Evolutionary conservation across 2,797 vertebrate genomes (phyloP).

Genomic region (Bradypus variegatus): DNA sequence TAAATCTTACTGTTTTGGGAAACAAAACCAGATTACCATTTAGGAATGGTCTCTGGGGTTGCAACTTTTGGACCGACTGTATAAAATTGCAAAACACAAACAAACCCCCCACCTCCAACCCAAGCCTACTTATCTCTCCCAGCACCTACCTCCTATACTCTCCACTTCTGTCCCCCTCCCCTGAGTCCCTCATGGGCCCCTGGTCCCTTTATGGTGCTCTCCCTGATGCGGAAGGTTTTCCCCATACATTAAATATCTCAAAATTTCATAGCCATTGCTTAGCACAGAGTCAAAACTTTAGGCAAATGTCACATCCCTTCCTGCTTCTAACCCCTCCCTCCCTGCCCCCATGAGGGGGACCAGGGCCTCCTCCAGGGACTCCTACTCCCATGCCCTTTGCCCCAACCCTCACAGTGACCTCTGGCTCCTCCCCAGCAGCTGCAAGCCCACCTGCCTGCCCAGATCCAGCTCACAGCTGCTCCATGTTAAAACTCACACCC

Average conservation of each 20-base stretch:
- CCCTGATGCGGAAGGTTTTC: too few species aligned
- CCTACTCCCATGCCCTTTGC: slow-evolving; percentile 50
- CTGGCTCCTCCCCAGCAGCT: slow-evolving; percentile 47
- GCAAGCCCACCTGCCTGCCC: slow-evolving; percentile 52
- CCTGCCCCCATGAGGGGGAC: background rate
- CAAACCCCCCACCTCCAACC: background rate
- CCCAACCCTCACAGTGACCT: slow-evolving; percentile 47
- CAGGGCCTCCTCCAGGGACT: background rate
- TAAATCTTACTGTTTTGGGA: background rate
- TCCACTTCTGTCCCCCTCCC: background rate
- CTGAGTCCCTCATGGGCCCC: background rate
- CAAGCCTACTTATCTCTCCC: background rate
- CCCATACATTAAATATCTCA: background rate
- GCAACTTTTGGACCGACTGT: background rate
- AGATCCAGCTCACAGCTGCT: slow-evolving; percentile 40
- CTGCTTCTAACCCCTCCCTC: background rate
- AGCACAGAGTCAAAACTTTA: slow-evolving; percentile 25
- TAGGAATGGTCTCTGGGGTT: background rate
- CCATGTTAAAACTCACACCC: slow-evolving; percentile 37
- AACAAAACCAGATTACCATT: background rate
- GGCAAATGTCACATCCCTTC: background rate
- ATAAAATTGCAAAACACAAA: slow-evolving; percentile 16
- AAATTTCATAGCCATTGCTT: background rate
- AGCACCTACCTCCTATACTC: background rate
- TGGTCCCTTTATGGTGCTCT: background rate